Base-by-base conservation (phyloP, 2,888 invertebrate species). In the Megastigmus dorsalis region DNA sequence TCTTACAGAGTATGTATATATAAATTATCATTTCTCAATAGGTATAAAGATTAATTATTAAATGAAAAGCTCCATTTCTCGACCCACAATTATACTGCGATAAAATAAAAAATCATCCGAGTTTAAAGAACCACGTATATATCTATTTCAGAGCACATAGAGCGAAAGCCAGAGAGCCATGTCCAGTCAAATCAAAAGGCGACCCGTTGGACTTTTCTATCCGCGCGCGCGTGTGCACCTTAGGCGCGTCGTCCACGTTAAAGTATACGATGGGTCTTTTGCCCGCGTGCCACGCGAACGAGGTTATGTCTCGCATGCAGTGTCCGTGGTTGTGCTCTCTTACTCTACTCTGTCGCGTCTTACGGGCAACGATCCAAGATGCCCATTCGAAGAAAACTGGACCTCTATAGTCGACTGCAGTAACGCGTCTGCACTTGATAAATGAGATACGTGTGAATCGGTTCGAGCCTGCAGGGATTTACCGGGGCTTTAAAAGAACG, bases 341-440 rank as follows among this genome's bases (percentile, higher is more conserved):
- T 45, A 20, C 63, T 57, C 63, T 65, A 15, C 41, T 66, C 52
- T 60, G 15, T 23, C 54, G n/a, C n/a, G n/a, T n/a, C n/a, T n/a
- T n/a, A n/a, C 18, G 65, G 62, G 73, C 73, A 74, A 6, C 55
- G 38, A 62, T 74, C 73, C 73, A 74, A 74, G 45, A 48, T n/a
- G 33, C n/a, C 30, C 36, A 15, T 54, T 54, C 66, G 43, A 66
- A 59, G 72, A 72, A 66, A 72, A 54, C 72, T 66, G 60, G 54
- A 45, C 50, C 15, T 18, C n/a, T n/a, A n/a, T n/a, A n/a, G n/a
- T n/a, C 45, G 45, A 30, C 30, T 50, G 23, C 20, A 18, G 18
- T 4, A 2, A n/a, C n/a, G 9, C 13, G 18, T 26, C 33, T 20
- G 30, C 13, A 20, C 36, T 60, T 74, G 73, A 74, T 74, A 62